phyloP scores from a whole-genome alignment of 2,888 invertebrate genomes.

The Harmothoe impar region DNA sequence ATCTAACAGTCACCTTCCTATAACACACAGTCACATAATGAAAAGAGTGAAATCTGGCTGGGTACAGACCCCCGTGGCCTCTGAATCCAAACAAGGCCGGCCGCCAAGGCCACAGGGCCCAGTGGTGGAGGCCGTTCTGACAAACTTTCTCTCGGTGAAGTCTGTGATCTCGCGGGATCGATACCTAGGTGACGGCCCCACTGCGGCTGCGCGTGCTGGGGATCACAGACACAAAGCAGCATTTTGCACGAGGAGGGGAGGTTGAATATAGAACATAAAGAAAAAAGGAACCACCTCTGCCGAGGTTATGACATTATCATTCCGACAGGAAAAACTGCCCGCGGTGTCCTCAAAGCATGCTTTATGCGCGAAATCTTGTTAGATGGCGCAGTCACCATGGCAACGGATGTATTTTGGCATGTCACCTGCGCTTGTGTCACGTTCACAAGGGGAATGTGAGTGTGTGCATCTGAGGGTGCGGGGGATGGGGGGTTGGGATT shows the following conservation, averaged over 20 bases:
- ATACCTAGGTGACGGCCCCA: neutral
- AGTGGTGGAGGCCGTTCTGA: neutral
- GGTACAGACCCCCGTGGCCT: neutral
- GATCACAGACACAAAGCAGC: neutral
- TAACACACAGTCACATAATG: no score
- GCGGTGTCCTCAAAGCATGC: constrained; percentile 10
- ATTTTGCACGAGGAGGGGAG: neutral
- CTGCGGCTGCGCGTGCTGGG: neutral
- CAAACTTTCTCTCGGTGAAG: constrained; percentile 7
- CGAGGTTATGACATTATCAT: constrained; percentile 54
- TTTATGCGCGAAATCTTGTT: constrained; percentile 19
- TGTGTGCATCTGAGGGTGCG: neutral
- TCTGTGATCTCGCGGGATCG: constrained; percentile 17
- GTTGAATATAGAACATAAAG: neutral
- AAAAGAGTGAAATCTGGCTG: no score
- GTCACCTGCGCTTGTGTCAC: neutral
- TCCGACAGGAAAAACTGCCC: neutral
- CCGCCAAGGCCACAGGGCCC: constrained; percentile 13
- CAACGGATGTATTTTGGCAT: constrained; percentile 30
- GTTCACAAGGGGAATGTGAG: neutral
- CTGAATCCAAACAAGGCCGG: neutral
- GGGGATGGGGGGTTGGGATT: no score
- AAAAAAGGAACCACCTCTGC: neutral
- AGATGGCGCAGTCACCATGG: constrained; percentile 21
- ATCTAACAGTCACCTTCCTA: no score